Evolutionary conservation across 2,797 vertebrate genomes (phyloP).

Genomic region (Chaetodon trifasciatus): DNA sequence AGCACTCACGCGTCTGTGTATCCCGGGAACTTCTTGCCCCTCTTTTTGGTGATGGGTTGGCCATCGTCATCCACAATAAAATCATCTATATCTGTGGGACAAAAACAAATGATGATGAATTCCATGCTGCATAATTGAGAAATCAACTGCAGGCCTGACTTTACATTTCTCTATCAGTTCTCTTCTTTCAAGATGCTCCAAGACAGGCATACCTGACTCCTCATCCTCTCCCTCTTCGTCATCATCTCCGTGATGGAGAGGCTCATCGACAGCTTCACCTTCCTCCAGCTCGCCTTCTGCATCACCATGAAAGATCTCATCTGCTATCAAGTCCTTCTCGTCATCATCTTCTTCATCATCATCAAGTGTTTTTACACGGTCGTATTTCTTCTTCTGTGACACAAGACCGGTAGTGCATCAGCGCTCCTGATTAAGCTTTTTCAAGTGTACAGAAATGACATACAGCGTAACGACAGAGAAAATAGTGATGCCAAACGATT

Average conservation of each 20-base stretch:
- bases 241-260: slow-evolving; percentile 87
- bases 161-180: background rate
- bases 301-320: slow-evolving; percentile 95
- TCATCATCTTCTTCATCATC: slow-evolving; percentile 99
- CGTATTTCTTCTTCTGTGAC: slow-evolving; percentile 93
- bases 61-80: slow-evolving; percentile 99
- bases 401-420: slow-evolving; percentile 4
- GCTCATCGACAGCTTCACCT: slow-evolving; percentile 90
- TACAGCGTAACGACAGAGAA: background rate
- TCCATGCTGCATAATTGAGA: background rate
- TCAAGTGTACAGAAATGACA: background rate
- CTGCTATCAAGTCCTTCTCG: slow-evolving; percentile 96
- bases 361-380: slow-evolving; percentile 95
- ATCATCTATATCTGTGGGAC: slow-evolving; percentile 93
- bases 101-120: background rate
- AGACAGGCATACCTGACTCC: slow-evolving; percentile 89
- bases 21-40: slow-evolving; percentile 95
- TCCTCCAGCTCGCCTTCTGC: slow-evolving; percentile 93
- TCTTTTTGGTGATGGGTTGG: slow-evolving; percentile 98
- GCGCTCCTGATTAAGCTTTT: background rate
- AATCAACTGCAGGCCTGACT: background rate
- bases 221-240: slow-evolving; percentile 97
- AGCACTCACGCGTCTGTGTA: slow-evolving; percentile 97
- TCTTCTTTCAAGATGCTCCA: background rate
- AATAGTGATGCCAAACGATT: background rate